Conservation (phyloP, 2,888 invertebrate species). For the Amaurobius ferox region DNA sequence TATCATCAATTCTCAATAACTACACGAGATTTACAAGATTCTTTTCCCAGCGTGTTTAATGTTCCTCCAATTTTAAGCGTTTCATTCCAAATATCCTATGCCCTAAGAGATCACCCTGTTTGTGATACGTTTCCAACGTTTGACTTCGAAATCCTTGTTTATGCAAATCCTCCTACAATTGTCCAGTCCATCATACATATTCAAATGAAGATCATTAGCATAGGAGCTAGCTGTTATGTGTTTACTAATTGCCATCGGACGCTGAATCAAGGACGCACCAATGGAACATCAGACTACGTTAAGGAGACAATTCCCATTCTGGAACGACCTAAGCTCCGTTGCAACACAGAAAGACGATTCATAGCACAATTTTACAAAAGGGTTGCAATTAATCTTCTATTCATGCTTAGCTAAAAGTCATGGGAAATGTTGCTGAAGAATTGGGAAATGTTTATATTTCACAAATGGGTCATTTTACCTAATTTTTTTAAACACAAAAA, state of each 20-base stretch:
- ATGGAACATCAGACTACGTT: background rate
- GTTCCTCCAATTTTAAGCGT: no score
- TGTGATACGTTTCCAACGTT: background rate
- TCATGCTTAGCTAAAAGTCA: background rate
- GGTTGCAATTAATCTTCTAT: background rate
- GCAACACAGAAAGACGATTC: background rate
- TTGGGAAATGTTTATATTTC: no score
- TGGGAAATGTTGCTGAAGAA: no score
- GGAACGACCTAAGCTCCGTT: background rate
- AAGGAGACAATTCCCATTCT: background rate
- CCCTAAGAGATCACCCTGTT: no score
- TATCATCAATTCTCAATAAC: no score
- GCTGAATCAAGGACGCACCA: constrained; percentile 1
- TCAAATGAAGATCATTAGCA: constrained; percentile 5
- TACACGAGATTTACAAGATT: no score
- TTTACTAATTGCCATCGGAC: constrained; percentile 1
- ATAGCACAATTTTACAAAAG: background rate
- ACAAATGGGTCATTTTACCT: no score
- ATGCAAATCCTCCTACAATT: constrained; percentile 3
- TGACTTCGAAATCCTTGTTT: constrained; percentile 4
- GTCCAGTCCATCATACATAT: constrained; percentile 9
- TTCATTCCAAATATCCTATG: no score
- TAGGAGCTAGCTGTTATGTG: constrained; percentile 1
- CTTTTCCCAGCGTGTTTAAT: no score
- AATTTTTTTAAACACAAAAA: no score